A percentile compares a stretch with the other conserved stretches of the same genome.
Evolutionary conservation across 2,113 vertebrate genomes (phyloP).

Genomic region (Meriones unguiculatus): DNA sequence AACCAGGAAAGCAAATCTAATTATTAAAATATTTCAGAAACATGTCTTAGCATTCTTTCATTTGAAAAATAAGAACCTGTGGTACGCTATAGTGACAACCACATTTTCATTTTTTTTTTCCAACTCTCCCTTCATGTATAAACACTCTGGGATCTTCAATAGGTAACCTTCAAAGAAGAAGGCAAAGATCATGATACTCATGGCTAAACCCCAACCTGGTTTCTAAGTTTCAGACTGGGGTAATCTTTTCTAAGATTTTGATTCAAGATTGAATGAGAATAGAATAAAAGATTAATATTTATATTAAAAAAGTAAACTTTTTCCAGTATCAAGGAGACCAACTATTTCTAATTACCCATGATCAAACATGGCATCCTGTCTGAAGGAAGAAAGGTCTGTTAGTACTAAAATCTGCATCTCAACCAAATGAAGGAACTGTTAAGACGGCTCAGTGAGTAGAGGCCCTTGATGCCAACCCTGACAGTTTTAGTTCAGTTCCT

Average conservation of each 20-base stretch:
- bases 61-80: constrained; percentile 6
- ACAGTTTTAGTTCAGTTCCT: too few species aligned
- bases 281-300: constrained; percentile 1
- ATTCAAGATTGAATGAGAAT: constrained; percentile 46
- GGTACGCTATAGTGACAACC: not conserved
- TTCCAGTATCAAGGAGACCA: not conserved
- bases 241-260: not conserved
- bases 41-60: not conserved
- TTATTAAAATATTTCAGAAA: constrained; percentile 14
- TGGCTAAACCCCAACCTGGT: not conserved
- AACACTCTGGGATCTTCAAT: not conserved
- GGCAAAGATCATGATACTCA: not conserved
- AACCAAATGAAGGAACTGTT: not conserved
- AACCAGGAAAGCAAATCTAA: not conserved
- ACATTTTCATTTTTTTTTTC: not conserved
- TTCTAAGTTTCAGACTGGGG: constrained; percentile 29
- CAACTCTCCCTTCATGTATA: not conserved
- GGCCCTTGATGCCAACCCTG: too few species aligned
- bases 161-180: not conserved
- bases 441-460: too few species aligned
- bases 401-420: not conserved
- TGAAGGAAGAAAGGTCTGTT: not conserved
- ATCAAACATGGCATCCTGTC: not conserved
- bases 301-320: not conserved
- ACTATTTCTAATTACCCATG: not conserved